phyloP scores from a whole-genome alignment of 2,113 vertebrate genomes.

The Tachycineta bicolor region DNA sequence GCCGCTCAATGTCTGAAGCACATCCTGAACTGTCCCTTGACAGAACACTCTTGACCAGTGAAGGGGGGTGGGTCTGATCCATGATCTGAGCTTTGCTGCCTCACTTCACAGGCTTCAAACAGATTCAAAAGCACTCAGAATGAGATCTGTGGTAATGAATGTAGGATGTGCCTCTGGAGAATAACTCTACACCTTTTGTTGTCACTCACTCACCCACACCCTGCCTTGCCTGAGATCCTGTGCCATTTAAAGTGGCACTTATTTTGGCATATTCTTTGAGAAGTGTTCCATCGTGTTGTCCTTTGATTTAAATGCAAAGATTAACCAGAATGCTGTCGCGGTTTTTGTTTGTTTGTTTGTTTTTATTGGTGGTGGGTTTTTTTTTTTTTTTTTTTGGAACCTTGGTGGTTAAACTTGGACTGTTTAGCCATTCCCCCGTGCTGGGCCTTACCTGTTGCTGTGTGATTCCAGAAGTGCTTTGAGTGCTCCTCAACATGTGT shows the following conservation, averaged over 20 bases:
- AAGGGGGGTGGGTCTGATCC: not conserved
- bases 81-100: not conserved
- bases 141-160: not conserved
- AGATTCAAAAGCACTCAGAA: not conserved
- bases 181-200: not conserved
- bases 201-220: not conserved
- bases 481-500: not conserved
- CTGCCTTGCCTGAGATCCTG: not conserved
- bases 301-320: not conserved
- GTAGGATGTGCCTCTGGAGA: not conserved
- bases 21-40: not conserved
- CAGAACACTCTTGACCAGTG: not conserved
- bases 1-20: not conserved
- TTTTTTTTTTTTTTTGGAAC: not conserved
- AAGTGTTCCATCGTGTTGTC: not conserved
- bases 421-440: not conserved
- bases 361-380: not conserved
- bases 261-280: not conserved
- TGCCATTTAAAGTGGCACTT: not conserved
- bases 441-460: not conserved
- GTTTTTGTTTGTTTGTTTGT: rapidly evolving
- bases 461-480: not conserved
- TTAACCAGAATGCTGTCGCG: rapidly evolving
- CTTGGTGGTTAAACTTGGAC: not conserved
- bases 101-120: not conserved